Evolutionary conservation across 1,140 invertebrate species (phyloP).

Genomic region (Drosophila malerkotliana): DNA sequence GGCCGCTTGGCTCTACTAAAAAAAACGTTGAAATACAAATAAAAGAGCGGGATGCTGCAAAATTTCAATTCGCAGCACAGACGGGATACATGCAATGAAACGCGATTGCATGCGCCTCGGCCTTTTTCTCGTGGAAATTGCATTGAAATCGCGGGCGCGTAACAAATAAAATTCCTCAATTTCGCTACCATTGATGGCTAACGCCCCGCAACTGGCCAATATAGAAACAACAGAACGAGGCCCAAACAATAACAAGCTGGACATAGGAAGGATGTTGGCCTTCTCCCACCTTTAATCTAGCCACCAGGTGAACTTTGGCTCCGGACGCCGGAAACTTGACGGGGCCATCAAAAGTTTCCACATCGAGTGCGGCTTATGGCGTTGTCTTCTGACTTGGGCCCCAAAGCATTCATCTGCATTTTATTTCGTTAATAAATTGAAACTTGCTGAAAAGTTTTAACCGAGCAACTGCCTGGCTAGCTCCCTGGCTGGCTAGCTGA

Average conservation of each 20-base stretch:
- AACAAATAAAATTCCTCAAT: slow-evolving; percentile 76
- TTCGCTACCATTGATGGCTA: slow-evolving; percentile 58
- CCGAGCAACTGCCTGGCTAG: slow-evolving; percentile 10
- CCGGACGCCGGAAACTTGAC: slow-evolving; percentile 42
- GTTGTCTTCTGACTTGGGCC: slow-evolving; percentile 33
- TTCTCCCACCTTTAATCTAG: not conserved
- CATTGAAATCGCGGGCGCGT: slow-evolving; percentile 75
- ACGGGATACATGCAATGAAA: slow-evolving; percentile 43
- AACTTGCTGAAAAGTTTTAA: slow-evolving; percentile 71
- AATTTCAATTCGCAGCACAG: slow-evolving; percentile 43
- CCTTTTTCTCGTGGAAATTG: slow-evolving; percentile 49
- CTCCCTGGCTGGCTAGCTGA: not conserved
- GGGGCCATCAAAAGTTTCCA: slow-evolving; percentile 70
- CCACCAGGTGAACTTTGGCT: slow-evolving; percentile 34
- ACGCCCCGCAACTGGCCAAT: slow-evolving; percentile 45
- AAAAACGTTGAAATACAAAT: slow-evolving; percentile 19
- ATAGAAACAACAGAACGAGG: slow-evolving; percentile 17
- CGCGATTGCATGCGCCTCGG: slow-evolving; percentile 18
- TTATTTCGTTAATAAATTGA: slow-evolving; percentile 82
- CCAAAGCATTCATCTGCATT: slow-evolving; percentile 72
- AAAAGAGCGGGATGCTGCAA: slow-evolving; percentile 27
- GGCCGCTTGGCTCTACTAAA: slow-evolving; percentile 12
- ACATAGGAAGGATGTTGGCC: slow-evolving; percentile 4
- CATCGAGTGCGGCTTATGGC: slow-evolving; percentile 66
- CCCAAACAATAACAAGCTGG: slow-evolving; percentile 4